Percentiles rank a stretch among this genome's conserved stretches.
These are phyloP conservation scores for Microplitis demolitor DNA, from an alignment of 1,140 invertebrate genomes.

Conservation along the genomic window DNA sequence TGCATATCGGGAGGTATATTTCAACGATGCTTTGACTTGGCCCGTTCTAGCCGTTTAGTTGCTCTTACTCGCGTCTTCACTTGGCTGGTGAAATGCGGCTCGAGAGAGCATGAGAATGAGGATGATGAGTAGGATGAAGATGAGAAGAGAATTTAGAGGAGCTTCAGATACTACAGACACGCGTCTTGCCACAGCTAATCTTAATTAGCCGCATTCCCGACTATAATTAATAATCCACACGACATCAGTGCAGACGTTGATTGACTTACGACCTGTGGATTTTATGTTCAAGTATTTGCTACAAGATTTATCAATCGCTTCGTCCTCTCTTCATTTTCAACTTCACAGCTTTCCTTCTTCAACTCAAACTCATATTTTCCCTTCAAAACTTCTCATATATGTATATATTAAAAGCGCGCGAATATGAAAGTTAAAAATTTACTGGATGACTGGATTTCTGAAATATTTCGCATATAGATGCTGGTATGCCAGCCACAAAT, in stretches of 20 bases:
- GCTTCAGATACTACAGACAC: not conserved
- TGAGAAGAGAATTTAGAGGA: too few species aligned
- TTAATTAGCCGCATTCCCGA: constrained; percentile 25
- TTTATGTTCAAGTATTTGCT: not conserved
- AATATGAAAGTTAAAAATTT: too few species aligned
- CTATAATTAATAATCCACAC: constrained; percentile 28
- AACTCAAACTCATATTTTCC: not conserved
- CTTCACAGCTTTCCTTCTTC: not conserved
- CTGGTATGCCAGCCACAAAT: too few species aligned
- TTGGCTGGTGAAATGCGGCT: not conserved
- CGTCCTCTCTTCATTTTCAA: not conserved
- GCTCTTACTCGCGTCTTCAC: not conserved
- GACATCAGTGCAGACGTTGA: constrained; percentile 7
- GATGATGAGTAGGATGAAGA: too few species aligned
- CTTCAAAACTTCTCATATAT: too few species aligned
- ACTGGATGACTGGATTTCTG: too few species aligned
- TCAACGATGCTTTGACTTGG: constrained; percentile 18
- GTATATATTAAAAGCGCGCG: too few species aligned
- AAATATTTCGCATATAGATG: too few species aligned
- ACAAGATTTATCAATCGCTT: constrained; percentile 6
- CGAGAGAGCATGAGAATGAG: not conserved
- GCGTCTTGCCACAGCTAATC: constrained; percentile 27
- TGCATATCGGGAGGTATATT: not conserved
- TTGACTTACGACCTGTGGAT: constrained; percentile 17
- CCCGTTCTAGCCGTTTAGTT: not conserved